Conservation (phyloP, 2,113 vertebrate species). For the Ondatra zibethicus region DNA sequence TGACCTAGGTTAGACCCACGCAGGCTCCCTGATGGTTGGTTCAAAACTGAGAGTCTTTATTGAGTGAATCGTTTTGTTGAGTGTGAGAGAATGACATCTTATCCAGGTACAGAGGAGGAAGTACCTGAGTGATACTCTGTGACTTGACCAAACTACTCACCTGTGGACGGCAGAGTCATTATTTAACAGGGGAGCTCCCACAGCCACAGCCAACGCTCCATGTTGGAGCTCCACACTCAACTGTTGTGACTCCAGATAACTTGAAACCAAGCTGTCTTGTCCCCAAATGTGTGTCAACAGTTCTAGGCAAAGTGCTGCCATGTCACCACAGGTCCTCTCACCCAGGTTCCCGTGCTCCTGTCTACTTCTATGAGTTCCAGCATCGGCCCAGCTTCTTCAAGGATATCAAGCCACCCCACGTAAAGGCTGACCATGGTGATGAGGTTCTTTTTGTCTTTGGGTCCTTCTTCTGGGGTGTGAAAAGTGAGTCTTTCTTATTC, state of each 20-base stretch:
- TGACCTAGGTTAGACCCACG: neutral
- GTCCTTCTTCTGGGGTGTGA: constrained; percentile 75
- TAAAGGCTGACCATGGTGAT: constrained; percentile 89
- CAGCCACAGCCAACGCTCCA: neutral
- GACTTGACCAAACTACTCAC: neutral
- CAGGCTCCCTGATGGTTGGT: neutral
- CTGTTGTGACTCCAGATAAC: neutral
- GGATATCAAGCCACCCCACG: constrained; percentile 84
- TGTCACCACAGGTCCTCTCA: neutral
- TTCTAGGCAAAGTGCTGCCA: neutral
- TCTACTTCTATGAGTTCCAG: constrained; percentile 92
- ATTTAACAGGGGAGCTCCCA: neutral
- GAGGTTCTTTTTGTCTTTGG: constrained; percentile 89
- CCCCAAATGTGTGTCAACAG: neutral
- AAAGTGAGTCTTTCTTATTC: neutral
- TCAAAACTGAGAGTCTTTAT: neutral
- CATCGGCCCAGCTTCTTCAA: constrained; percentile 77
- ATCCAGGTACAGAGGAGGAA: neutral
- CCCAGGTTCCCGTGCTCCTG: constrained; percentile 86
- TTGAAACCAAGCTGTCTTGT: neutral
- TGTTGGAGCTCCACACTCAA: neutral
- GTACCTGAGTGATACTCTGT: neutral
- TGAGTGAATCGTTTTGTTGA: neutral
- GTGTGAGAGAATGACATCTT: neutral
- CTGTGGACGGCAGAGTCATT: neutral